Base-by-base conservation (phyloP, 1,140 invertebrate species). In the Drosophila pandora region DNA sequence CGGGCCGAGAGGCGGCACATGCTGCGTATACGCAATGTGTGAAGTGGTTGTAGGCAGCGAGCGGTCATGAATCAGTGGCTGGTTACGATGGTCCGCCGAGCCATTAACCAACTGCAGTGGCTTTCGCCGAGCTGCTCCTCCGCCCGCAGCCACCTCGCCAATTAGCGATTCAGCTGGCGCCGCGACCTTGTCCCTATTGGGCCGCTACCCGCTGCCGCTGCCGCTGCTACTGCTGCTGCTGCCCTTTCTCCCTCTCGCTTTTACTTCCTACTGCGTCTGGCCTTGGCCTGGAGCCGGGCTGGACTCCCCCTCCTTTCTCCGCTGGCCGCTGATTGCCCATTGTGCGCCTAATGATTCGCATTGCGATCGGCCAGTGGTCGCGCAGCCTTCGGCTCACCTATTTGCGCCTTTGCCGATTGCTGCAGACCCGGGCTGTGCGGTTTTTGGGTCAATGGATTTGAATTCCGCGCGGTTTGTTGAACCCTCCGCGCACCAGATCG, bases 381-480 rank as follows among this genome's bases (percentile, higher is more conserved):
- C 30, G 39, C 28, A 23, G 10, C 32, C 23, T 53, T 41, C 43
- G 17, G 43, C 47, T 21, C 28, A 28, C 25, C 25, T 28, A 28
- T 28, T 28, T 28, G 25, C 5, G 25, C 25, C 25, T 28, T 28
- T 77, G 68, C 43, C 58, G 63, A 69, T 79, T 79, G 54, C 59
- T 74, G 56, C 61, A 54, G 49, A 68, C 39, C 39, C 28, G 45
- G 45, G 65, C 57, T 81, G 52, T 72, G 56, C 56, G 39, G 62
- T 80, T 84, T 84, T 87, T 87, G 65, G 81, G 81, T 85, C 81
- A 85, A 85, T 85, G 78, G 82, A 82, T 85, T 84, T 63, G 69
- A 85, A 87, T 87, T 87, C 82, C 81, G 59, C 58, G 60, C 62
- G 74, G 80, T 84, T 84, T 84, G 79, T 80, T 85, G 80, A 84